Conservation (phyloP, 2,113 vertebrate genomes). For the Chaetops frenatus region DNA sequence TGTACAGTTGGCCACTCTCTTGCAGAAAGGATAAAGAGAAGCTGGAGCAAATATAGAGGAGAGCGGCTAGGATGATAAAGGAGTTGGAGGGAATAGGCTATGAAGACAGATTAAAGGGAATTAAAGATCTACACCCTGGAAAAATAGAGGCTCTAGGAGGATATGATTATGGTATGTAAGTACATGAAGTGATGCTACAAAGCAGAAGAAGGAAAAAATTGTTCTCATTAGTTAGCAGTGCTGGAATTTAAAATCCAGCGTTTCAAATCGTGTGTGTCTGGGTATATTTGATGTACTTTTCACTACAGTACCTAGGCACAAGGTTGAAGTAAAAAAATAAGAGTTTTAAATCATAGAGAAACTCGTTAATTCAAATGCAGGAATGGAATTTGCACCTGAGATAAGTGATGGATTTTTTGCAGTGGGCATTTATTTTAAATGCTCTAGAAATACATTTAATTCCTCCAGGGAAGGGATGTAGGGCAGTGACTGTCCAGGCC, state of each 20-base stretch:
- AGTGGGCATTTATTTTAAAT: neutral
- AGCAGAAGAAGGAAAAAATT: conserved; percentile 58
- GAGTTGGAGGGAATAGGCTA: conserved; percentile 33
- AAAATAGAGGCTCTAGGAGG: conserved; percentile 23
- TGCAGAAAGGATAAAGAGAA: conserved; percentile 11
- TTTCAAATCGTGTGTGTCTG: conserved; percentile 43
- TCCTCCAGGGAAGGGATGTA: neutral
- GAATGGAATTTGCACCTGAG: neutral
- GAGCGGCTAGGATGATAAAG: conserved; percentile 17
- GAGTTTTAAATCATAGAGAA: conserved; percentile 35
- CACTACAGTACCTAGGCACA: neutral
- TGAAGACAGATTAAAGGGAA: conserved; percentile 59
- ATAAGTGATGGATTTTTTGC: neutral
- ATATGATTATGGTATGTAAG: conserved; percentile 64
- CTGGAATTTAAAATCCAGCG: conserved; percentile 54
- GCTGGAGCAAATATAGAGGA: conserved; percentile 19
- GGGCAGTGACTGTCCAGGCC: neutral
- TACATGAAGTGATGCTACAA: conserved; percentile 65
- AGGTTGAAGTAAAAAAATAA: conserved; percentile 31
- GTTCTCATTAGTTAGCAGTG: conserved; percentile 65
- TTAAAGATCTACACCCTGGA: conserved; percentile 33
- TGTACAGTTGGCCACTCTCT: conserved; percentile 35
- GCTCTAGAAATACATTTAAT: neutral
- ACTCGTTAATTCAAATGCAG: conserved; percentile 36
- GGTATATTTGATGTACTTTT: conserved; percentile 55